Base-by-base conservation (phyloP, 2,888 invertebrate genomes). In the Anoplius nigerrimus region DNA sequence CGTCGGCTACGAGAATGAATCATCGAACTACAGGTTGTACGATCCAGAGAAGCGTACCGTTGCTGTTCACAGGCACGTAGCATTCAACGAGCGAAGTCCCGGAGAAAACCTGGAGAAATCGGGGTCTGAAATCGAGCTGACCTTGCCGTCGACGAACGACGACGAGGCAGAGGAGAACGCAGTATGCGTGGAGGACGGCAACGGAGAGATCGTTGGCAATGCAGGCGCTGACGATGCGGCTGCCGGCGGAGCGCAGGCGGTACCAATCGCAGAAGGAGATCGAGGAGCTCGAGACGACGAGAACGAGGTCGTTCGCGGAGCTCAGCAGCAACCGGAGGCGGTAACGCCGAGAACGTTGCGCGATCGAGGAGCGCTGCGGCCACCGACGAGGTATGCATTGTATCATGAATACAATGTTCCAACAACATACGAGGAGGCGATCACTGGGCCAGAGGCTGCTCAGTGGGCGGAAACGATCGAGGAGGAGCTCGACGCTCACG, bases 81-180 rank as follows among this genome's bases (percentile, higher is more conserved):
- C 20, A 15, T 58, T 58, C 34, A 24, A 58, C 16, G 57, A 57
- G n/a, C n/a, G n/a, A n/a, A n/a, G n/a, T n/a, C n/a, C n/a, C n/a
- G n/a, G n/a, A n/a, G 56, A n/a, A n/a, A n/a, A n/a, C n/a, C n/a
- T n/a, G n/a, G n/a, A n/a, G n/a, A n/a, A n/a, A n/a, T n/a, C n/a
- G n/a, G n/a, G n/a, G n/a, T 24, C 3, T 24, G 24, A 24, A 4
- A 24, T 6, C 24, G 24, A 24, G 24, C 3, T 4, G 24, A n/a
- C n/a, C n/a, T n/a, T n/a, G n/a, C n/a, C n/a, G n/a, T n/a, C n/a
- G n/a, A n/a, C 6, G 6, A 24, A 24, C 6, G 2, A 24, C 6
- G 2, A 4, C 24, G 6, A 2, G 3, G 24, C 24, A 24, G 6
- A 24, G 6, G 24, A 24, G 24, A 24, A 24, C n/a, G n/a, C n/a